Base-by-base conservation (phyloP, 2,888 invertebrate species). In the Cynaeus angustus region DNA sequence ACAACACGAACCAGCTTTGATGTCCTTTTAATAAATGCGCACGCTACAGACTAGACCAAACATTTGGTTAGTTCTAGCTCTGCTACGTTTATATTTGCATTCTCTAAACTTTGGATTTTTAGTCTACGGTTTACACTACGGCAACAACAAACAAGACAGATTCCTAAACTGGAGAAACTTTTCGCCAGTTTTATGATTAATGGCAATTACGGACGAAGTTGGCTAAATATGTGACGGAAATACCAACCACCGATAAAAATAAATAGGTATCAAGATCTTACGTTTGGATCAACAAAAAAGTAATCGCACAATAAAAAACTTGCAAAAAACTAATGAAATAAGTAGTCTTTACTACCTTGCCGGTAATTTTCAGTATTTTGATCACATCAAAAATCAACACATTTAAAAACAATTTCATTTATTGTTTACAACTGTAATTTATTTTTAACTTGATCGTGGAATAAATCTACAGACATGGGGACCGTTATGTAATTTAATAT, bases 51-150 rank as follows among this genome's bases (percentile, higher is more conserved):
- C 6, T 28, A 59, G 13, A 59, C 13, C 50, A 62, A 33, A 62
- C 50, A 30, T 50, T 38, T 37, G 14, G 61, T 21, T 30, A 59
- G 14, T 38, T 45, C 13, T 38, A 28, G 38, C 16, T 26, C 8
- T 13, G 12, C 43, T 45, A 59, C 45, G 45, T 45, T 16, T 45
- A 43, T 52, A 59, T 59, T 59, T 59, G 59, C 59, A 59, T 59
- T 26, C 16, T 10, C 21, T 16, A 26, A 10, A 26, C 59, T 28
- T 14, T 12, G 16, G 12, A 41, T 41, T 56, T 37, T 14, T 56
- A 56, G 33, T 9, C 10, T 16, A 10, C 8, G 30, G 12, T 53
- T 9, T n/a, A 28, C 41, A 13, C 6, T 41, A 41, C 9, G 38
- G 9, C 38, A 38, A 38, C 41, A 41, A 41, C 41, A 41, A 41